Conservation (phyloP, 2,113 vertebrate genomes). For the Merops nubicus region DNA sequence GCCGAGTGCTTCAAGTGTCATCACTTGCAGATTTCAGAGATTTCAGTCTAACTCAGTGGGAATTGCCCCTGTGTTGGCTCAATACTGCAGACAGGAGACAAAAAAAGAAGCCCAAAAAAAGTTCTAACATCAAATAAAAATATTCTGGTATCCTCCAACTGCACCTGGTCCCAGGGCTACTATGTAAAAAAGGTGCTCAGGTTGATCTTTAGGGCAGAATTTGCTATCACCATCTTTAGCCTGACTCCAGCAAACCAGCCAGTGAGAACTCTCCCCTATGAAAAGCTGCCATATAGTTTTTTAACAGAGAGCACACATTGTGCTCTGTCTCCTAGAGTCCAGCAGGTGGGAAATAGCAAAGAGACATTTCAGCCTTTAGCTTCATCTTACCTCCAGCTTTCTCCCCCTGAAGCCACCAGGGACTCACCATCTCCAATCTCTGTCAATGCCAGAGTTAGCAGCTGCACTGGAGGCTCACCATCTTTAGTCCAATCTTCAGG, state of each 20-base stretch:
- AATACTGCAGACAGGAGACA: background rate
- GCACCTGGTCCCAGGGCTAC: background rate
- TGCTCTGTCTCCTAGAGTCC: rapidly evolving
- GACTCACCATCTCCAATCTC: background rate
- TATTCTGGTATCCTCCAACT: background rate
- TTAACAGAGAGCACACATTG: background rate
- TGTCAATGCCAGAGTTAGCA: background rate
- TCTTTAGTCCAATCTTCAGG: background rate
- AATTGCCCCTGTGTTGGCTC: background rate
- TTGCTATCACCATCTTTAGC: background rate
- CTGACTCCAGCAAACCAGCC: background rate
- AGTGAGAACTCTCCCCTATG: background rate
- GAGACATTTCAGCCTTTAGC: background rate
- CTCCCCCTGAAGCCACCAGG: background rate
- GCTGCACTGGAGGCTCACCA: background rate
- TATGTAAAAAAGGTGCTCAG: background rate
- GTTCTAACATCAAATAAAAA: background rate
- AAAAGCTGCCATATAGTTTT: background rate
- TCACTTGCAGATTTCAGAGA: background rate
- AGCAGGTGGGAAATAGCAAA: background rate
- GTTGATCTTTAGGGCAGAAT: background rate
- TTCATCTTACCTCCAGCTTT: background rate
- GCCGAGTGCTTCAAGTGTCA: background rate
- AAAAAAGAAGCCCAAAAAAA: background rate
- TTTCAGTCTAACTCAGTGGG: background rate